Evolutionary conservation across 2,113 vertebrate genomes (phyloP).

Genomic region (Antidorcas marsupialis): DNA sequence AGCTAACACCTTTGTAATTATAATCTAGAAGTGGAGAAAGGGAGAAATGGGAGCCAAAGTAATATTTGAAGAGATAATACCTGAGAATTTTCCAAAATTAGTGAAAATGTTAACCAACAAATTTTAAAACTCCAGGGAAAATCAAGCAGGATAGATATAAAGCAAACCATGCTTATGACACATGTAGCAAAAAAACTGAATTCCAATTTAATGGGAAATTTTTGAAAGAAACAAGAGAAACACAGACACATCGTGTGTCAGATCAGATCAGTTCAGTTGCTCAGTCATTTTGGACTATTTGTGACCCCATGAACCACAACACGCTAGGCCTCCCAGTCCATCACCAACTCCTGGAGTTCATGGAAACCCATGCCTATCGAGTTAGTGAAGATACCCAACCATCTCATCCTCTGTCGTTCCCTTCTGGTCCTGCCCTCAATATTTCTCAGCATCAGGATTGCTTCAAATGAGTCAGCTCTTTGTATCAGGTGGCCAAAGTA

Average conservation of each 20-base stretch:
- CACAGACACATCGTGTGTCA: neutral
- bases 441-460: too few relatives aligned
- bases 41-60: neutral
- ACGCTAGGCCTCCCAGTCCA: neutral
- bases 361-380: too few relatives aligned
- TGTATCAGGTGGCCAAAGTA: neutral
- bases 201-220: neutral
- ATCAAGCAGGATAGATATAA: neutral
- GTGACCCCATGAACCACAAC: neutral
- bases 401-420: too few relatives aligned
- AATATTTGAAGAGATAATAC: neutral
- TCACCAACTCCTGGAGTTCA: too few relatives aligned
- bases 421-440: too few relatives aligned
- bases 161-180: neutral
- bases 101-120: neutral
- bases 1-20: neutral
- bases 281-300: fast-evolving
- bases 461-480: neutral
- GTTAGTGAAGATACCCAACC: too few relatives aligned
- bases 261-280: neutral
- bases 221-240: neutral
- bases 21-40: neutral
- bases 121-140: neutral
- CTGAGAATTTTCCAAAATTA: neutral
- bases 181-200: neutral